Evolutionary conservation across 2,888 invertebrate species (phyloP).

Genomic region (Notodonta ziczac): DNA sequence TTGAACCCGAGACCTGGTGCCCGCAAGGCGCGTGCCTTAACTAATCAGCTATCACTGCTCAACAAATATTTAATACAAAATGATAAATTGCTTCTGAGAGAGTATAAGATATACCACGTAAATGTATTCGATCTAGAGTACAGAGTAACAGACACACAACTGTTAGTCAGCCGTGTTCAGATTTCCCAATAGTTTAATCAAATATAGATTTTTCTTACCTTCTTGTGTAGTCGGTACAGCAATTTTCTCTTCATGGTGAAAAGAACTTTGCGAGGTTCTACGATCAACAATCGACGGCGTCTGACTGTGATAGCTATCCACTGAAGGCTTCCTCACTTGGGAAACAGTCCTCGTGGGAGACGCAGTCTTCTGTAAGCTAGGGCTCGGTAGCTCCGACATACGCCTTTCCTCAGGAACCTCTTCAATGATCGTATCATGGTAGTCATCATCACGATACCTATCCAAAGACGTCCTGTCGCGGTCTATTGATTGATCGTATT

Average conservation of each 20-base stretch:
- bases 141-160: too few species aligned
- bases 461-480: conserved; percentile 73
- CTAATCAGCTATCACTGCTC: too few species aligned
- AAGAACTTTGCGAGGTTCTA: conserved; percentile 78
- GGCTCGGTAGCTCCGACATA: conserved; percentile 58
- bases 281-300: conserved; percentile 74
- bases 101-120: too few species aligned
- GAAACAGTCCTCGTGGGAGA: conserved; percentile 72
- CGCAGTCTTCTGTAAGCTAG: conserved; percentile 68
- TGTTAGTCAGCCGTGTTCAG: too few species aligned
- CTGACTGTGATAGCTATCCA: conserved; percentile 79
- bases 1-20: too few species aligned
- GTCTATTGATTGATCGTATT: conserved; percentile 74
- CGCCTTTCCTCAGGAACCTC: conserved; percentile 67
- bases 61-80: too few species aligned
- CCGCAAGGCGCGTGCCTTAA: too few species aligned
- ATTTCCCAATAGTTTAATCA: too few species aligned
- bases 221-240: conserved; percentile 70
- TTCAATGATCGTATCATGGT: conserved; percentile 71
- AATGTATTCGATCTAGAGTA: too few species aligned
- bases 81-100: too few species aligned
- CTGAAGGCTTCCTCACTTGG: conserved; percentile 72
- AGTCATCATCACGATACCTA: conserved; percentile 75
- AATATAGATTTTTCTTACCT: conserved; percentile 48
- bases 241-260: conserved; percentile 84